A percentile compares a stretch with the other conserved stretches of the same genome.
These are phyloP conservation scores for Pempheris klunzingeri DNA, from an alignment of 2,797 vertebrate species.

Conservation along the genomic window DNA sequence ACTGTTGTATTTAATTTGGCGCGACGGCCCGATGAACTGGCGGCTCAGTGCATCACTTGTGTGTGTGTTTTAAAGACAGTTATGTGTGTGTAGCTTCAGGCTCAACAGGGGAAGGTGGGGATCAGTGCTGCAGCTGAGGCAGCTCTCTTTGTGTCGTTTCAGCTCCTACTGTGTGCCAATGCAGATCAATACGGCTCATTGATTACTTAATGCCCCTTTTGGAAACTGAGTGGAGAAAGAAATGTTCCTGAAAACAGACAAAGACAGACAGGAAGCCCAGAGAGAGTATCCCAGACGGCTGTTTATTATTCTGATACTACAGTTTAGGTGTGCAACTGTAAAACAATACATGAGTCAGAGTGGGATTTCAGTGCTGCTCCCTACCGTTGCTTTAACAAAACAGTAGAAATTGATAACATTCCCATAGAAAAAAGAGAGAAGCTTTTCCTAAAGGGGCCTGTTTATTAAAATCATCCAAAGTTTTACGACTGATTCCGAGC, in stretches of 20 bases:
- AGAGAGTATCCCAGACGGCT: slow-evolving; percentile 67
- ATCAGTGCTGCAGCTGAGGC: not conserved
- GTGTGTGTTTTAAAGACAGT: no score
- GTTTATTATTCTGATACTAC: slow-evolving; percentile 78
- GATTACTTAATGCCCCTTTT: slow-evolving; percentile 18
- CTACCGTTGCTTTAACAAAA: slow-evolving; percentile 44
- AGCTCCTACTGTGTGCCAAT: slow-evolving; percentile 10
- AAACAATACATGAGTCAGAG: slow-evolving; percentile 76
- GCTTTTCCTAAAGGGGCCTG: slow-evolving; percentile 36
- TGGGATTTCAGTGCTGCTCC: slow-evolving; percentile 61
- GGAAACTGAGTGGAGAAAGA: not conserved
- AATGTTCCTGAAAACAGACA: slow-evolving; percentile 21
- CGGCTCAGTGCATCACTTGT: not conserved
- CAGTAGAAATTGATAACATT: slow-evolving; percentile 74
- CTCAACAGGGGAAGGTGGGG: not conserved
- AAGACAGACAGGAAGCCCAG: slow-evolving; percentile 40
- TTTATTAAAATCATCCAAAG: slow-evolving; percentile 41
- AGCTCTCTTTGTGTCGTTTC: not conserved
- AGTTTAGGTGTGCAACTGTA: slow-evolving; percentile 70
- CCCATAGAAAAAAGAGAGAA: slow-evolving; percentile 59
- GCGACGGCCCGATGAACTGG: no score
- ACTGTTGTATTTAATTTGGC: no score
- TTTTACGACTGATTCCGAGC: not conserved
- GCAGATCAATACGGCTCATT: slow-evolving; percentile 21
- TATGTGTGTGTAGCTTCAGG: not conserved